phyloP scores from a whole-genome alignment of 2,888 invertebrate genomes.

The Emesis furor region DNA sequence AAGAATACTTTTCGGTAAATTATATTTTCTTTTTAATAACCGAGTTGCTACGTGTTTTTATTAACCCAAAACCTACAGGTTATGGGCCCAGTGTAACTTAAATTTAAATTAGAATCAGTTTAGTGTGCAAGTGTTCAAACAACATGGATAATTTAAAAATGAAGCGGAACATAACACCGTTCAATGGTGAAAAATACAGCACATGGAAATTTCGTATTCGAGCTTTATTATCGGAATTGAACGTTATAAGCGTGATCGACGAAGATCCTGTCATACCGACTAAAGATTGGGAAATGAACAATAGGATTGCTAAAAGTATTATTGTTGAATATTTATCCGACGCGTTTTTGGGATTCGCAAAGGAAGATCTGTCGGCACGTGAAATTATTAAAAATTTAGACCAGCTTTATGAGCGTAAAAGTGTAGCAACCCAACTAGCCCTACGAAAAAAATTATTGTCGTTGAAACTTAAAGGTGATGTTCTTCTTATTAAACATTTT shows the following conservation, averaged over 20 bases:
- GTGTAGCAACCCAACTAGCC: slow-evolving; percentile 70
- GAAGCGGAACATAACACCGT: not conserved
- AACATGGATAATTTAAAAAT: not conserved
- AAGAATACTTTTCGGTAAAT: no score
- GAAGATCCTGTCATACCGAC: slow-evolving; percentile 41
- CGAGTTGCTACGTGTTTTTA: no score
- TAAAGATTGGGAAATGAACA: slow-evolving; percentile 45
- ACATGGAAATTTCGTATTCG: no score
- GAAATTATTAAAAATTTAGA: slow-evolving; percentile 68
- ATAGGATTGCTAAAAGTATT: slow-evolving; percentile 64
- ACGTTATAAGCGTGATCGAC: slow-evolving; percentile 67
- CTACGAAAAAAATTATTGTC: slow-evolving; percentile 64
- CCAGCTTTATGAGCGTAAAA: slow-evolving; percentile 68
- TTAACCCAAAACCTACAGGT: not conserved
- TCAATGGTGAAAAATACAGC: not conserved
- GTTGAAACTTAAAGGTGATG: slow-evolving; percentile 64
- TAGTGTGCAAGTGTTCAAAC: not conserved
- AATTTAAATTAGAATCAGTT: not conserved
- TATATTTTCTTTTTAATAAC: no score
- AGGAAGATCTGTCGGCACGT: slow-evolving; percentile 43
- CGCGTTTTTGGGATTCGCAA: slow-evolving; percentile 51
- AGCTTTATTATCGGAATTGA: slow-evolving; percentile 63
- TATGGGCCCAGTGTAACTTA: not conserved
- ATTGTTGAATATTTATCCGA: slow-evolving; percentile 66
- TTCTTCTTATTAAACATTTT: slow-evolving; percentile 70